Conservation (phyloP, 2,797 vertebrate genomes). For the Arremon aurantiirostris region DNA sequence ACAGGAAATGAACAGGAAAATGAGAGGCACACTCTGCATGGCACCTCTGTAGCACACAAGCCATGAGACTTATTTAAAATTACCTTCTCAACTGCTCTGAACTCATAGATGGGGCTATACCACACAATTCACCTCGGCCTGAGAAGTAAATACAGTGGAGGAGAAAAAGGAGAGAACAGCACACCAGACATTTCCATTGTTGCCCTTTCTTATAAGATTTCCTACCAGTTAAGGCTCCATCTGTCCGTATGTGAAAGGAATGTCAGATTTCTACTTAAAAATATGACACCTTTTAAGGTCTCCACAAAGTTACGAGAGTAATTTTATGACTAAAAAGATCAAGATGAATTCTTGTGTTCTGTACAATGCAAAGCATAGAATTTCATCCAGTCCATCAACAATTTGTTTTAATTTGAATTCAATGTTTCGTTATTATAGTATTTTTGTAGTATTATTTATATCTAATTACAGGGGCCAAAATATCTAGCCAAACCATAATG, state of each 20-base stretch:
- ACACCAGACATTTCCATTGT: background rate
- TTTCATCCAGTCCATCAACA: background rate
- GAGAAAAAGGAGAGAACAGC: background rate
- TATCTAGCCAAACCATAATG: background rate
- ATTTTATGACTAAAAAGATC: background rate
- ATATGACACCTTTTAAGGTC: background rate
- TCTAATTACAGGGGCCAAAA: background rate
- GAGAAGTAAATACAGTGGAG: background rate
- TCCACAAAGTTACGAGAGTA: background rate
- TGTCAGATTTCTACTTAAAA: background rate
- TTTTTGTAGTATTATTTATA: background rate
- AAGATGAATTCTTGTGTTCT: background rate
- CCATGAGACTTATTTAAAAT: background rate
- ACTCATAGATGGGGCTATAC: background rate
- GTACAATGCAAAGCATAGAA: background rate
- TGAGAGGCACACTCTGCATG: background rate
- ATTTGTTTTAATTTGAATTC: background rate
- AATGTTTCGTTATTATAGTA: background rate
- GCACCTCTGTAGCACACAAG: background rate
- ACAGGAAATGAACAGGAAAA: background rate
- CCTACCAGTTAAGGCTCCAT: background rate
- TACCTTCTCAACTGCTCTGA: background rate
- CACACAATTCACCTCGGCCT: rapidly evolving
- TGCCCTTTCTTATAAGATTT: background rate
- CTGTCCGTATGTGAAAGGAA: background rate